A percentile compares a stretch with the other conserved stretches of the same genome.
Conservation (phyloP, 1,140 invertebrate genomes). For the Zaprionus lachaisei region DNA sequence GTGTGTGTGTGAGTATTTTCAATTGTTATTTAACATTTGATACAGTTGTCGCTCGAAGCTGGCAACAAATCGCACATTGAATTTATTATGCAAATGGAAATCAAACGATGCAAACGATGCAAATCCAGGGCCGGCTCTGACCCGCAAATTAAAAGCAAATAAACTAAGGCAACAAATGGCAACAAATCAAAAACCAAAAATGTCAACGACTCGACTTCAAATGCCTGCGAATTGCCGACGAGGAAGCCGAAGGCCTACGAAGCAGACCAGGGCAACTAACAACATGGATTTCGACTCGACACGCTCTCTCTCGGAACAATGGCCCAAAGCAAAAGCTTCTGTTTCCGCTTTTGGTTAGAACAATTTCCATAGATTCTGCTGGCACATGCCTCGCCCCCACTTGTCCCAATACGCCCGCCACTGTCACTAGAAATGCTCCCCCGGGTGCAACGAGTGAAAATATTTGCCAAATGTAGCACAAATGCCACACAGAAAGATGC, state of each 20-base stretch:
- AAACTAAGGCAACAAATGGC: conserved; percentile 38
- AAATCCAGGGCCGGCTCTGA: conserved; percentile 38
- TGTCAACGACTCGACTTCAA: conserved; percentile 2
- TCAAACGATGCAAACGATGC: conserved; percentile 41
- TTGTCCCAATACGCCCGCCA: background rate
- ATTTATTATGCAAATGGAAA: conserved; percentile 73
- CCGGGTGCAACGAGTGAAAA: conserved; percentile 39
- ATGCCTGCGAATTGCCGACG: background rate
- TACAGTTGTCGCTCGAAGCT: conserved; percentile 3
- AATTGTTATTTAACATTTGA: conserved; percentile 15
- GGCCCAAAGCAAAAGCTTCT: conserved; percentile 45
- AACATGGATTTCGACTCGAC: conserved; percentile 26
- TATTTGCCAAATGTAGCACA: conserved; percentile 53
- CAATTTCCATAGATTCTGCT: conserved; percentile 38
- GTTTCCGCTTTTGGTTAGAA: conserved; percentile 46
- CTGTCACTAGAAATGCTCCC: conserved; percentile 33
- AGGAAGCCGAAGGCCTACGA: conserved; percentile 25
- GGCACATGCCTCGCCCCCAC: background rate
- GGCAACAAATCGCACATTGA: conserved; percentile 15
- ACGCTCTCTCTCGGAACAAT: conserved; percentile 33
- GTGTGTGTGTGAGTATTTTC: background rate
- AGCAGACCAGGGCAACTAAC: background rate
- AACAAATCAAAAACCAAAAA: conserved; percentile 46
- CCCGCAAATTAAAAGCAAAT: conserved; percentile 69
- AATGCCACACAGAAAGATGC: conserved; percentile 19